These are phyloP conservation scores for Arbacia lixula DNA, from an alignment of 53 echinoderm and acorn worm genomes.

Conservation along the genomic window DNA sequence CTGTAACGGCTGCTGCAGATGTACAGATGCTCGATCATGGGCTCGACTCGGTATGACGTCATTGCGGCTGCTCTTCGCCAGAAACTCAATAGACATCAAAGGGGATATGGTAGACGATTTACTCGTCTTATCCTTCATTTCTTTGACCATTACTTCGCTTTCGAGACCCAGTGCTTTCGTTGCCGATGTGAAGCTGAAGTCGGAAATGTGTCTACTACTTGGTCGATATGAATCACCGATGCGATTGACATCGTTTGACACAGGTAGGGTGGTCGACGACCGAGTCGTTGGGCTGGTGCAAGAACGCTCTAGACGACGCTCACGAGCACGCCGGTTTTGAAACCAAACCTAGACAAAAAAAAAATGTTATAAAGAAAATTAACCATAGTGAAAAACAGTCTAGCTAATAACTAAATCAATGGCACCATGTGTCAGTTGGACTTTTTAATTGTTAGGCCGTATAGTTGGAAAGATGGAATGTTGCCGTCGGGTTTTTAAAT, in stretches of 20 bases:
- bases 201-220: neutral
- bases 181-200: neutral
- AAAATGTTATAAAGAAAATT: neutral
- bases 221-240: neutral
- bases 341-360: constrained; percentile 85
- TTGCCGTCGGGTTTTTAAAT: too few species aligned
- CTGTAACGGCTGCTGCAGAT: neutral
- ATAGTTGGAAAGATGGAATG: too few species aligned
- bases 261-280: too few species aligned
- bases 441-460: too few species aligned
- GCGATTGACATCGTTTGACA: too few species aligned
- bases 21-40: neutral
- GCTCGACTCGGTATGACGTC: neutral
- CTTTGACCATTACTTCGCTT: neutral
- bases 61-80: constrained; percentile 28
- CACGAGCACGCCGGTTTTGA: constrained; percentile 87
- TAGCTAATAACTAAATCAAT: neutral
- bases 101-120: constrained; percentile 7
- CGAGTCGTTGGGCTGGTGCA: neutral
- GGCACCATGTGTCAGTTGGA: neutral
- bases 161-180: neutral
- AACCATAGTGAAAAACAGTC: neutral
- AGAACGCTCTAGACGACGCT: constrained; percentile 64
- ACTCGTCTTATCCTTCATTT: neutral
- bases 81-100: constrained; percentile 47